Evolutionary conservation across 1,140 invertebrate genomes (phyloP), one percentile per base, ranked within the genome.

Genomic region (Andrena cerasifolii): DNA sequence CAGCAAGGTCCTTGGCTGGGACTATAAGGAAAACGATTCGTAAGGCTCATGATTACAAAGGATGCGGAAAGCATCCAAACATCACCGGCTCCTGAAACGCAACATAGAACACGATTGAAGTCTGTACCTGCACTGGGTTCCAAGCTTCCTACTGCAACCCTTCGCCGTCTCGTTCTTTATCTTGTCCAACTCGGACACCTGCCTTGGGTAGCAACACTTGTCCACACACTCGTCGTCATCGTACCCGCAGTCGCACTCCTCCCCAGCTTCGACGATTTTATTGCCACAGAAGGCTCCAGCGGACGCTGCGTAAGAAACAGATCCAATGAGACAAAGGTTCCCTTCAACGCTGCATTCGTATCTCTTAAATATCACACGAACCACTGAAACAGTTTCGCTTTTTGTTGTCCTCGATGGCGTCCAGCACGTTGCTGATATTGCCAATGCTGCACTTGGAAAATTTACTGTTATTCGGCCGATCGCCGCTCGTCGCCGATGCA

Each of bases 161-260:
- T 95, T 95, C 71, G 97, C 97, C 0, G 94, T 94, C 16, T 93
- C 93, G 89, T 98, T 97, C 43, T 93, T 91, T 28, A 94, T 94
- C 54, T 93, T 93, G 82, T 97, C 96, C 72, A 94, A 91, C 26
- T 95, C 94, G 83, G 94, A 95, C 4, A 98, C 91, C 85, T 96
- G 93, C 21, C 97, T 93, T 5, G 98, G 98, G 91, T 98, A 98
- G 92, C 99, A 99, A 90, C 99, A 99, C 47, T 94, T 95, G 86
- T 99, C 98, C 75, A 95, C 95, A 92, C 99, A 99, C 89, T 99
- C 99, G 26, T 95, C 94, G 72, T 97, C 95, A 88, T 98, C 97
- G 90, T 99, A 99, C 28, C 99, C 99, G 91, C 99, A 99, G 92
- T 99, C 99, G 89, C 99, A 99, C 92, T 99, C 97, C 92, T 99